Evolutionary conservation across 2,888 invertebrate species (phyloP).

Genomic region (Dynastes tityus): DNA sequence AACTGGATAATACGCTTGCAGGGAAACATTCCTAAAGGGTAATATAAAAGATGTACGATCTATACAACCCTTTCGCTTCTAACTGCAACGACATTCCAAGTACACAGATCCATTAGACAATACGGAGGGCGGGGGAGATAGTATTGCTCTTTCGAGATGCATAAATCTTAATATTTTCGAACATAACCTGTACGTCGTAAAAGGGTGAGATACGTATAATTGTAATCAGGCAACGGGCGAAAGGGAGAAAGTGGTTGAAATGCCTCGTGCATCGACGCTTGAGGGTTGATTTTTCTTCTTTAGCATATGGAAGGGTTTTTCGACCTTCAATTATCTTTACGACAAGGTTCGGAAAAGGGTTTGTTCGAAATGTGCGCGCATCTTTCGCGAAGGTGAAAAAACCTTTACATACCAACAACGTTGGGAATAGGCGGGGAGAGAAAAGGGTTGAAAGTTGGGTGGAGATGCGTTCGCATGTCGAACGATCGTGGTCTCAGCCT

Average conservation of each 20-base stretch:
- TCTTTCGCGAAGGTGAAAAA: constrained; percentile 12
- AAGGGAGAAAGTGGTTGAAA: not conserved
- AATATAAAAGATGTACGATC: no score
- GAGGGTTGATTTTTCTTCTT: constrained; percentile 28
- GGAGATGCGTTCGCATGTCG: constrained; percentile 5
- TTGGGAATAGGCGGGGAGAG: not conserved
- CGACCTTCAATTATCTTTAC: constrained; percentile 29
- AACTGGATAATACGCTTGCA: no score
- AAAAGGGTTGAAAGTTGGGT: not conserved
- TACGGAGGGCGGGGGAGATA: not conserved
- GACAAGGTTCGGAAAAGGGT: constrained; percentile 16
- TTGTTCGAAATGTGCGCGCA: not conserved
- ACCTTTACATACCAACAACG: not conserved
- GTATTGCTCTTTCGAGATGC: constrained; percentile 30
- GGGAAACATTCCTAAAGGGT: no score
- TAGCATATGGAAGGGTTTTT: constrained; percentile 15
- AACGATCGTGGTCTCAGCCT: not conserved
- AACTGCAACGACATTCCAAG: constrained; percentile 6
- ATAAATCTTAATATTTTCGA: constrained; percentile 41
- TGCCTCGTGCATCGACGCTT: not conserved
- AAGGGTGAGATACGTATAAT: constrained; percentile 10
- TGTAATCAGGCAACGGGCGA: not conserved
- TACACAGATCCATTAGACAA: not conserved
- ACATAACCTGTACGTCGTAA: constrained; percentile 27
- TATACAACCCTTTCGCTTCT: not conserved